Evolutionary conservation across 2,113 vertebrate genomes (phyloP).

Genomic region (Enhydra lutris): DNA sequence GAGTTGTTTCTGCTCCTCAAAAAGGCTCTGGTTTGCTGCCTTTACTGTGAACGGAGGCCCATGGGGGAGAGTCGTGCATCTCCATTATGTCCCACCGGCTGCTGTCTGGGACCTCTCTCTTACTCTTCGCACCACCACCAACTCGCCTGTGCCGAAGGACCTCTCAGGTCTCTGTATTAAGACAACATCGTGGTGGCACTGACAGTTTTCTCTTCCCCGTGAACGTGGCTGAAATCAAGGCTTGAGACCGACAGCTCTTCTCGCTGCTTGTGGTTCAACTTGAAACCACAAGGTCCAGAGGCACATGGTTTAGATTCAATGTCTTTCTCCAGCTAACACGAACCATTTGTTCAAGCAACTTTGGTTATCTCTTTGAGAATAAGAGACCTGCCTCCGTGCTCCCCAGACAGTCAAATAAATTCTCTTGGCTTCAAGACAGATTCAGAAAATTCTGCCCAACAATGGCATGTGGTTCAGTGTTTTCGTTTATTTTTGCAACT

Average conservation of each 20-base stretch:
- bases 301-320: conserved; percentile 83
- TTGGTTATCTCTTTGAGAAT: conserved; percentile 81
- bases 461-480: conserved; percentile 74
- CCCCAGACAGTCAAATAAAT: conserved; percentile 76
- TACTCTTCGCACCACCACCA: accelerated
- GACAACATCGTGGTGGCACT: conserved; percentile 64
- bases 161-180: not conserved
- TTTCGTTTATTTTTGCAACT: conserved; percentile 83
- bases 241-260: conserved; percentile 80
- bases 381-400: conserved; percentile 75
- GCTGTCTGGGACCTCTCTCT: not conserved
- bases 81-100: not conserved
- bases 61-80: not conserved
- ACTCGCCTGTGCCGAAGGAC: accelerated
- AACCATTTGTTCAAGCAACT: conserved; percentile 84
- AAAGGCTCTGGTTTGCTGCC: not conserved
- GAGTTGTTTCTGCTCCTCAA: not conserved
- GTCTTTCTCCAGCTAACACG: conserved; percentile 80
- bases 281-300: conserved; percentile 81
- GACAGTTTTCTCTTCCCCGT: conserved; percentile 27
- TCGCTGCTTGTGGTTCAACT: conserved; percentile 78
- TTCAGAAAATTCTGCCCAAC: conserved; percentile 71
- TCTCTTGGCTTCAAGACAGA: conserved; percentile 74
- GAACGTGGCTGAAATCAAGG: conserved; percentile 76
- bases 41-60: not conserved